Conservation (phyloP, 2,797 vertebrate species). For the Sebastes dallii region DNA sequence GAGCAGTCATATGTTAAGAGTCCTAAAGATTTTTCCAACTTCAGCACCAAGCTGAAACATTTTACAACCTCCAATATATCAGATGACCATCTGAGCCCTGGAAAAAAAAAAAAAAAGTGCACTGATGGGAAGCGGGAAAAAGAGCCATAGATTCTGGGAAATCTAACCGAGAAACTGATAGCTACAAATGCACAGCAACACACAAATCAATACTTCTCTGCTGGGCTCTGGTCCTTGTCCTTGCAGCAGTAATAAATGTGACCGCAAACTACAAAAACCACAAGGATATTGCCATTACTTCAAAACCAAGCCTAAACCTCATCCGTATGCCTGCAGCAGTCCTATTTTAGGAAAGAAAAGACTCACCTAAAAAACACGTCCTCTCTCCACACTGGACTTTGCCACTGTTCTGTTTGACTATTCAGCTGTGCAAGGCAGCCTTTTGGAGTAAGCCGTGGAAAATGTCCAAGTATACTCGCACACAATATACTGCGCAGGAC, state of each 20-base stretch:
- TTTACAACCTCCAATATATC: constrained; percentile 7
- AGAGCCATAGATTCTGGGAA: constrained; percentile 70
- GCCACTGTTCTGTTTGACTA: constrained; percentile 18
- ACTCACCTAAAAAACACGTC: background rate
- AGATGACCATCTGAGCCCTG: background rate
- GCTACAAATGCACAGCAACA: constrained; percentile 57
- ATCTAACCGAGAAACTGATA: constrained; percentile 72
- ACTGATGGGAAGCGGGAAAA: constrained; percentile 53
- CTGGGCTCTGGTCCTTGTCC: constrained; percentile 35
- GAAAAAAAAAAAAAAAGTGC: constrained; percentile 3
- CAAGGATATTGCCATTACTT: constrained; percentile 26
- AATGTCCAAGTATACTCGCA: background rate
- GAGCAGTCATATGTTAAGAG: background rate
- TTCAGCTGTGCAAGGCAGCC: background rate
- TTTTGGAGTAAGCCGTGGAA: constrained; percentile 1
- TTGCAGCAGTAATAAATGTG: constrained; percentile 39
- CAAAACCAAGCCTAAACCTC: constrained; percentile 21
- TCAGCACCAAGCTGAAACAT: constrained; percentile 14
- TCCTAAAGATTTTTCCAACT: constrained; percentile 11
- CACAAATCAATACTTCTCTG: constrained; percentile 71
- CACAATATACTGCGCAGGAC: background rate
- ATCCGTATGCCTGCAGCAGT: constrained; percentile 4
- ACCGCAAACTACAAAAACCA: constrained; percentile 41
- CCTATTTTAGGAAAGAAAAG: constrained; percentile 24
- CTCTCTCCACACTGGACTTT: constrained; percentile 32